Percentiles rank a stretch among this genome's conserved stretches.
Conservation (phyloP, 2,888 invertebrate genomes). For the Chrysolina americana region DNA sequence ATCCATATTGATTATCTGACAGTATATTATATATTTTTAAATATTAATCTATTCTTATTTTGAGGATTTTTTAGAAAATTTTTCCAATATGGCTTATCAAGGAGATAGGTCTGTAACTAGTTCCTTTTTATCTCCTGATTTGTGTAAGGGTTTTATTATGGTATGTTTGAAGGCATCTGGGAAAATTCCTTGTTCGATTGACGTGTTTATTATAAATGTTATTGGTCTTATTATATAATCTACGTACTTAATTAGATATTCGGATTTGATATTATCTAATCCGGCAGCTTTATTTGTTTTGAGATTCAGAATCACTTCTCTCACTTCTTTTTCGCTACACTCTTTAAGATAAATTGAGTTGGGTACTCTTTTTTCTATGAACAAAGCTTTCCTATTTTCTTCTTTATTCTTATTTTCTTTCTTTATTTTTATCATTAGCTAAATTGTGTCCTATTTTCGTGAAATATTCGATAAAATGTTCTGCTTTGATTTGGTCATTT, state of each 20-base stretch:
- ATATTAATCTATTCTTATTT: no score
- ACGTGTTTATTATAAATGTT: constrained; percentile 6
- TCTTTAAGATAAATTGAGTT: neutral
- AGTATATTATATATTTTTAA: no score
- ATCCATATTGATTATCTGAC: no score
- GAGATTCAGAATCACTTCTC: constrained; percentile 5
- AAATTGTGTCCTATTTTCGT: no score
- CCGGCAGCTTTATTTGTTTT: neutral
- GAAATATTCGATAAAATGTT: neutral
- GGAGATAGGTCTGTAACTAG: constrained; percentile 5
- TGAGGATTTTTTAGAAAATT: no score
- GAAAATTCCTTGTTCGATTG: neutral
- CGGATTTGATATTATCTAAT: neutral
- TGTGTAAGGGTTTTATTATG: no score
- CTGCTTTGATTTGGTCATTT: neutral
- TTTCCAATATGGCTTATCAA: no score
- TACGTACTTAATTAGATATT: neutral
- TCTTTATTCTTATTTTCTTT: no score
- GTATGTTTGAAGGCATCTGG: neutral
- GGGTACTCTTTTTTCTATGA: neutral
- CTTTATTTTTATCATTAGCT: no score
- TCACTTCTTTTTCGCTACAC: neutral
- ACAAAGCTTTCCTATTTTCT: neutral
- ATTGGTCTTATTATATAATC: no score
- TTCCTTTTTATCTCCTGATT: neutral